A percentile compares a stretch with the other conserved stretches of the same genome.
phyloP scores from a whole-genome alignment of 2,888 invertebrate species.

The Cataglyphis livida region DNA sequence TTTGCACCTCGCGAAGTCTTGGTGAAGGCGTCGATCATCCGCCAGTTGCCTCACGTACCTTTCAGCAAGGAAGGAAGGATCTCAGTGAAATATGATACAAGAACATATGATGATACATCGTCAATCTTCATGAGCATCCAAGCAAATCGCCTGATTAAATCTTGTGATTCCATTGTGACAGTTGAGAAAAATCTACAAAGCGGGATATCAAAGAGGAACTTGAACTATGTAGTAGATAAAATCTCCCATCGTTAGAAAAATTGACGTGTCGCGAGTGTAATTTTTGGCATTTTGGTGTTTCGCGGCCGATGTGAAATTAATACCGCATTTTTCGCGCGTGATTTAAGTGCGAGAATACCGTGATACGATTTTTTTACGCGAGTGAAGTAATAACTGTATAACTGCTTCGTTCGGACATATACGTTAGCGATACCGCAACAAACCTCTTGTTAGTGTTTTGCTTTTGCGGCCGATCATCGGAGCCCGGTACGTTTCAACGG shows the following conservation, averaged over 20 bases:
- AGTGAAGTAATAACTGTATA: background rate
- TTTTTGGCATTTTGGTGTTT: background rate
- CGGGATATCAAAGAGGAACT: background rate
- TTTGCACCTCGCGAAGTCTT: constrained; percentile 40
- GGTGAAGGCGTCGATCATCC: constrained; percentile 43
- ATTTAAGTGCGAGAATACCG: background rate
- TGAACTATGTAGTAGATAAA: background rate
- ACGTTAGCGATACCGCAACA: background rate
- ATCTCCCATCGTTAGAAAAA: background rate
- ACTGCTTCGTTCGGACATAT: background rate
- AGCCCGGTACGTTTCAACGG: background rate
- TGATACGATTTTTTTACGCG: background rate
- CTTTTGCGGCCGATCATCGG: background rate
- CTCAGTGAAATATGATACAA: background rate
- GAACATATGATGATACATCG: background rate
- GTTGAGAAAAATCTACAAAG: background rate
- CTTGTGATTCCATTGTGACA: background rate
- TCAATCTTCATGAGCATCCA: background rate
- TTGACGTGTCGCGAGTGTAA: background rate
- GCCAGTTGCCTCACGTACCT: background rate
- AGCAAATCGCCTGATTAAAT: background rate
- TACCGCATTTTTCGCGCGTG: background rate
- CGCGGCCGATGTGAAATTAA: background rate
- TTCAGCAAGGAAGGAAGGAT: background rate
- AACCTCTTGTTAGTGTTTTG: constrained; percentile 3